phyloP scores from a whole-genome alignment of 2,797 vertebrate species.

The Podarcis lilfordi region DNA sequence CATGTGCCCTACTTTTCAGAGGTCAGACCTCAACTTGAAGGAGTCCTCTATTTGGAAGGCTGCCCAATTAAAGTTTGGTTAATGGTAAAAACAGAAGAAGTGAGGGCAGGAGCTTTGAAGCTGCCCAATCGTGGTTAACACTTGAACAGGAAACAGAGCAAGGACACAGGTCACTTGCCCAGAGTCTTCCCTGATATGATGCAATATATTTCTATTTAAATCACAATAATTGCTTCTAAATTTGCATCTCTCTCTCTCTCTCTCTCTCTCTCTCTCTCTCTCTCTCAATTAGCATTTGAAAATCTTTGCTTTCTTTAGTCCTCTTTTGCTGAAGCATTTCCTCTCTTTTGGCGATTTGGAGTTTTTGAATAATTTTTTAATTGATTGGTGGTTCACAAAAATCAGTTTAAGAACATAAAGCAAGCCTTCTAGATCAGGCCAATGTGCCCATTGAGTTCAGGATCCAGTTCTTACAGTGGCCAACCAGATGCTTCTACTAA shows the following conservation, averaged over 20 bases:
- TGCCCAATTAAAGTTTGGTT: neutral
- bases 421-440: too few species aligned
- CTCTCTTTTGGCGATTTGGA: neutral
- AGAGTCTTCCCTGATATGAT: neutral
- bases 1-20: neutral
- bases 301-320: neutral
- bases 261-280: neutral
- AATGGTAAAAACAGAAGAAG: neutral
- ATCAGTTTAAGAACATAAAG: too few species aligned
- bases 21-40: neutral
- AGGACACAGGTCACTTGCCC: neutral
- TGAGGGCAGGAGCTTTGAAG: neutral
- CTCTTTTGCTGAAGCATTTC: neutral
- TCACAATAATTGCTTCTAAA: neutral
- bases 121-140: neutral
- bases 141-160: neutral
- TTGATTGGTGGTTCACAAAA: too few species aligned
- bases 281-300: neutral
- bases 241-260: neutral
- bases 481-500: too few species aligned
- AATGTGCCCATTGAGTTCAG: too few species aligned
- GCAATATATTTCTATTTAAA: neutral
- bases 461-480: too few species aligned
- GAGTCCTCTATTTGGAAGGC: neutral
- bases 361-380: neutral